Evolutionary conservation across 2,797 vertebrate species (phyloP), one percentile per base, ranked within the genome.

Genomic region (Erethizon dorsatum): DNA sequence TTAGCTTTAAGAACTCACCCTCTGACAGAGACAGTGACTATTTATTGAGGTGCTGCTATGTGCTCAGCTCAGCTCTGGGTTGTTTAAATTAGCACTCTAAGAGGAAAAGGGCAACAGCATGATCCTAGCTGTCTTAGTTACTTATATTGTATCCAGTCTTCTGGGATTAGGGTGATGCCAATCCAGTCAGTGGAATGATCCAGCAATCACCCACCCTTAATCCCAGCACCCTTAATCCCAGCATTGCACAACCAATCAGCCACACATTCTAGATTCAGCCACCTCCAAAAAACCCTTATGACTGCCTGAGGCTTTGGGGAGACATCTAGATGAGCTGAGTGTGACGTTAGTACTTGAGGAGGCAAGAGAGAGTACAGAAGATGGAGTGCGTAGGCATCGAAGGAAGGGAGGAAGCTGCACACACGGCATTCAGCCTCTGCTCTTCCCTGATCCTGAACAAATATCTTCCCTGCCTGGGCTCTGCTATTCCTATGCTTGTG

Each of bases 51-150:
- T 75, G 14, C 28, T n/a, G 47, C 50, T 4, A 0, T 2, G 11
- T 17, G 50, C 31, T 65, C 45, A 20, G 47, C 37, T 83, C 37
- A 18, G 57, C 79, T 52, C 73, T 56, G 47, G 15, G 26, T 13
- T 37, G 1, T 10, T 3, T 28, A 45, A 33, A 17, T 11, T 0
- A 4, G n/a, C 52, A n/a, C 33, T 22, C 2, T 0, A 15, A 86
- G 47, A 54, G 75, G 6, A 31, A 26, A 78, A n/a, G 15, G 37
- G 17, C 0, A 6, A 41, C 33, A 4, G 18, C 0, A 18, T 8
- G 3, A 26, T 31, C 26, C 63, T 78, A 0, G 63, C 11, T 67
- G 33, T 67, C 15, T 67, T 67, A n/a, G 63, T 67, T 33, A 69
- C 12, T 67, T n/a, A 7, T n/a, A 33, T 15, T 65, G 33, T n/a